These are phyloP conservation scores for Embidobia sp. DNA, from an alignment of 2,888 invertebrate species.

Conservation along the genomic window DNA sequence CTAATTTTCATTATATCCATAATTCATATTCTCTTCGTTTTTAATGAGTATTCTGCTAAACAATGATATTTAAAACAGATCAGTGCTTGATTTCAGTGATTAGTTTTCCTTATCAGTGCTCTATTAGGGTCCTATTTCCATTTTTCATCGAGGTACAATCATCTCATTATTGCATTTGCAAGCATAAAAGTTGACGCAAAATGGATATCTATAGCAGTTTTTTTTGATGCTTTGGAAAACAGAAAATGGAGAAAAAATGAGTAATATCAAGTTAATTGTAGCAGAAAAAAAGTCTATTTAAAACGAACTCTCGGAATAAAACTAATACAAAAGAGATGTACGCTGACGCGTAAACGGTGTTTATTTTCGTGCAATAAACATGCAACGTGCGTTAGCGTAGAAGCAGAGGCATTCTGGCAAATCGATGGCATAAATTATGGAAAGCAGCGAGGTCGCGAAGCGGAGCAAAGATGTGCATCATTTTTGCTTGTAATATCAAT, in stretches of 20 bases:
- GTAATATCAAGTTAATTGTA: conserved; percentile 4
- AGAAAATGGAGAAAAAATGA: neutral
- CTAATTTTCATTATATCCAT: too few relatives aligned
- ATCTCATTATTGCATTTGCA: too few relatives aligned
- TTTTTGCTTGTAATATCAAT: conserved; percentile 53
- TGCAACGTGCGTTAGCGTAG: conserved; percentile 33
- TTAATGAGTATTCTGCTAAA: too few relatives aligned
- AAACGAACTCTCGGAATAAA: conserved; percentile 30
- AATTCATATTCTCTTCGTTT: too few relatives aligned
- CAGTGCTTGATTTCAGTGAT: too few relatives aligned
- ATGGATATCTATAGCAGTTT: too few relatives aligned
- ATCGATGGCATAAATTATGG: conserved; percentile 62
- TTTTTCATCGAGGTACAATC: too few relatives aligned
- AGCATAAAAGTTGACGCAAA: too few relatives aligned
- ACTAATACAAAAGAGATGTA: conserved; percentile 41
- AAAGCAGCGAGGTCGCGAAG: conserved; percentile 12
- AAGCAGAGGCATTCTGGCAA: conserved; percentile 45
- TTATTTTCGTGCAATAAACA: conserved; percentile 55
- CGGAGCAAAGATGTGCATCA: conserved; percentile 43
- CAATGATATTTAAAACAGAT: too few relatives aligned
- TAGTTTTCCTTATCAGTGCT: too few relatives aligned
- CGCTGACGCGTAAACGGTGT: conserved; percentile 53
- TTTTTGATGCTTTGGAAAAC: neutral
- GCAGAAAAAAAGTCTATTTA: conserved; percentile 43
- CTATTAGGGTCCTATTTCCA: too few relatives aligned